Percentiles rank a stretch among this genome's conserved stretches.
phyloP scores from a whole-genome alignment of 2,888 invertebrate genomes.

The Lepidonotus clava region DNA sequence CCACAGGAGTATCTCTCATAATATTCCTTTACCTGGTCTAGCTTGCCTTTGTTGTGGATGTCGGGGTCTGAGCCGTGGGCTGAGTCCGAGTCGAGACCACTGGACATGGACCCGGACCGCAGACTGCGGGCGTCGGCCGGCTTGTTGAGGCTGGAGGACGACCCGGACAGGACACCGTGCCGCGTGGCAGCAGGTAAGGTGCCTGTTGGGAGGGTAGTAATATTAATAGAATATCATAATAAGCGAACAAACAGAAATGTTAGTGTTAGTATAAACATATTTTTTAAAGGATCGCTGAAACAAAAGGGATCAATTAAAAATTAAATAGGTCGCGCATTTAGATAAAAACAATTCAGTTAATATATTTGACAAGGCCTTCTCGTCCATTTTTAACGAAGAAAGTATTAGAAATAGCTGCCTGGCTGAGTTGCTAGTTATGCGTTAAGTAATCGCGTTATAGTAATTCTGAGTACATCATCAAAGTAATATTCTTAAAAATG shows the following conservation, averaged over 20 bases:
- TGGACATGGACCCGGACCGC: constrained; percentile 73
- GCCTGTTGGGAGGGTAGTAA: constrained; percentile 13
- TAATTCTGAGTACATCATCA: no score
- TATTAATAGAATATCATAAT: no score
- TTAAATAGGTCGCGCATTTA: no score
- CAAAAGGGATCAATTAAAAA: no score
- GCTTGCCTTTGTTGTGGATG: constrained; percentile 81
- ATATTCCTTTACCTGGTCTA: constrained; percentile 76
- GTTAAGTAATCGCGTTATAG: no score
- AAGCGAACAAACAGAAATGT: neutral
- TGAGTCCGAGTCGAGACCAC: constrained; percentile 71
- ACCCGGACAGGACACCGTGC: constrained; percentile 61
- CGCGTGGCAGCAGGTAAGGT: constrained; percentile 25
- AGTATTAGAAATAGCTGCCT: no score
- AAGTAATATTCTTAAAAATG: no score
- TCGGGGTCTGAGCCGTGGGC: constrained; percentile 83
- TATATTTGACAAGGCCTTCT: no score
- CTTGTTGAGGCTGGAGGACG: constrained; percentile 64
- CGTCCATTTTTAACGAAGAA: no score
- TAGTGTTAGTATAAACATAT: neutral
- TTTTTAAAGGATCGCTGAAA: no score
- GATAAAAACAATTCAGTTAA: no score
- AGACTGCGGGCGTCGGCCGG: constrained; percentile 64
- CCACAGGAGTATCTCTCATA: neutral
- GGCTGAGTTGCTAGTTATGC: no score